These are phyloP conservation scores for Chondrosia reniformis DNA, from an alignment of 37 sponge, comb jelly and placozoan species.

Conservation along the genomic window DNA sequence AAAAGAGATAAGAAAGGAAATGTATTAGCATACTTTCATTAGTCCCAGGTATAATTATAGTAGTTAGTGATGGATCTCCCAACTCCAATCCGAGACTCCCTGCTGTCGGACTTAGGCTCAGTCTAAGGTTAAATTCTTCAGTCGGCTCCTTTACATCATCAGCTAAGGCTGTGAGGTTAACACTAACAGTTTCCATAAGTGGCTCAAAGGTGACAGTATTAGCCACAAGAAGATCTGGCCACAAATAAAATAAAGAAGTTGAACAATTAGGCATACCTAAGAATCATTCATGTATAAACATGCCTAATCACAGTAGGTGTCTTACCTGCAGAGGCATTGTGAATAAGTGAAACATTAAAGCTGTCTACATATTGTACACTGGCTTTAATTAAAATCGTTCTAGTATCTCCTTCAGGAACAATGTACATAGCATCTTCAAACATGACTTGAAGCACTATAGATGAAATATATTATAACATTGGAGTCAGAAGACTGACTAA, in stretches of 20 bases:
- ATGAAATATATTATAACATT: too few relatives aligned
- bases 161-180: neutral
- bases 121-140: neutral
- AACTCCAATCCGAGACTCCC: neutral
- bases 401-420: neutral
- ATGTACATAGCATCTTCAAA: too few relatives aligned
- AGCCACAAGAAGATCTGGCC: neutral
- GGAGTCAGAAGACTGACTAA: too few relatives aligned
- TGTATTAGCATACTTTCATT: constrained; percentile 1
- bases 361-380: too few relatives aligned
- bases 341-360: too few relatives aligned
- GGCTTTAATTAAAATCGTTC: too few relatives aligned
- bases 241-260: neutral
- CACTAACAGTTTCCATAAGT: neutral
- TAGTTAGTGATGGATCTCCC: neutral
- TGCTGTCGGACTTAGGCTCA: neutral
- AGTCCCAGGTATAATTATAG: neutral
- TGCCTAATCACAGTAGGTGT: too few relatives aligned
- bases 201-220: constrained; percentile 2
- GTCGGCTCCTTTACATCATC: constrained; percentile 4
- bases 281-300: too few relatives aligned
- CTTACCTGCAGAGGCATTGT: too few relatives aligned
- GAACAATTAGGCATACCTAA: neutral
- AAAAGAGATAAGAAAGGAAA: too few relatives aligned
- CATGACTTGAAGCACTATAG: too few relatives aligned